Evolutionary conservation across 2,888 invertebrate genomes (phyloP).

Genomic region (Griposia aprilina): DNA sequence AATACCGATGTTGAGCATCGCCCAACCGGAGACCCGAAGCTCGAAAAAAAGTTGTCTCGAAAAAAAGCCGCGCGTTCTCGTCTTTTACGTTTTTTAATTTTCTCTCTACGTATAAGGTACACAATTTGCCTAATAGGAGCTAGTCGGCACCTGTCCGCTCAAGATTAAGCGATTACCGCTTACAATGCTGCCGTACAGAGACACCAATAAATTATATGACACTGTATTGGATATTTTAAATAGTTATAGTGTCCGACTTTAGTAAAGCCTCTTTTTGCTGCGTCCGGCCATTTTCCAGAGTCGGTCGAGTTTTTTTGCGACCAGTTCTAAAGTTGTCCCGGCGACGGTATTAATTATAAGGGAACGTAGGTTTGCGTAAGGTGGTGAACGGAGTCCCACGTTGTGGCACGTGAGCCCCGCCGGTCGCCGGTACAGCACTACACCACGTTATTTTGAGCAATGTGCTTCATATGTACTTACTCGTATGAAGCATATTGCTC

Average conservation of each 20-base stretch:
- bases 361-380: slow-evolving; percentile 80
- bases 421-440: slow-evolving; percentile 50
- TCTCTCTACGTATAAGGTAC: slow-evolving; percentile 66
- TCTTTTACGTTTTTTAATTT: slow-evolving; percentile 59
- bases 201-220: slow-evolving; percentile 77
- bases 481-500: slow-evolving; percentile 55
- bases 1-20: slow-evolving; percentile 66
- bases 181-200: slow-evolving; percentile 63
- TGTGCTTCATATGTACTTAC: no score
- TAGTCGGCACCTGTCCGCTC: slow-evolving; percentile 73
- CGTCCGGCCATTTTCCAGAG: slow-evolving; percentile 66
- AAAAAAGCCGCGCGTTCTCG: slow-evolving; percentile 49
- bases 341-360: slow-evolving; percentile 82
- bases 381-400: slow-evolving; percentile 78
- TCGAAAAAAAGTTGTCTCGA: slow-evolving; percentile 53
- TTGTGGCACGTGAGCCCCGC: slow-evolving; percentile 45
- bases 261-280: slow-evolving; percentile 74
- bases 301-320: slow-evolving; percentile 70
- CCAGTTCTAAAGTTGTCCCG: slow-evolving; percentile 73
- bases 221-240: slow-evolving; percentile 73
- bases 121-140: slow-evolving; percentile 74
- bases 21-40: slow-evolving; percentile 30
- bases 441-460: slow-evolving; percentile 43
- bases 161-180: slow-evolving; percentile 80
- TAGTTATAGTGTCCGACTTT: slow-evolving; percentile 73